Percentiles rank a stretch among this genome's conserved stretches.
phyloP scores from a whole-genome alignment of 2,888 invertebrate species.

The Malacosoma neustria region DNA sequence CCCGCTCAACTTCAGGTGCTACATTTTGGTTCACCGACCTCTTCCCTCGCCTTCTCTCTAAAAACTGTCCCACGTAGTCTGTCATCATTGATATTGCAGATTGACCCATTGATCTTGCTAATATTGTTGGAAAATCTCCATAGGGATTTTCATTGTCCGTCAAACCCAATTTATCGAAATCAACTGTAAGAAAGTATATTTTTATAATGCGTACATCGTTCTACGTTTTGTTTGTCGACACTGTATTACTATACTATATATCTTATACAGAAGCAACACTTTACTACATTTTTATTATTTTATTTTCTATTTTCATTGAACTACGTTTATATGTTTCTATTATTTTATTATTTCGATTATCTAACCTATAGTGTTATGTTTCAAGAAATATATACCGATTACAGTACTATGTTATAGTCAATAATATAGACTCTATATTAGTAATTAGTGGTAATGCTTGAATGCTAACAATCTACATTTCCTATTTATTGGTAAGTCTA shows the following conservation, averaged over 20 bases:
- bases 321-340: no score
- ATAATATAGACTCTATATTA: no score
- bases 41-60: conserved; percentile 77
- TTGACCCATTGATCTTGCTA: conserved; percentile 84
- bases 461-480: not conserved
- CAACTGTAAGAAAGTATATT: conserved; percentile 80
- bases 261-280: no score
- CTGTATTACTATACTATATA: no score
- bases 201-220: no score
- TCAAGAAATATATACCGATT: no score
- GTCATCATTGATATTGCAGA: conserved; percentile 81
- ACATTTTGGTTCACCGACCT: conserved; percentile 37
- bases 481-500: not conserved
- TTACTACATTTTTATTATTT: no score
- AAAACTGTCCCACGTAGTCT: conserved; percentile 82
- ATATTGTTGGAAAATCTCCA: conserved; percentile 84
- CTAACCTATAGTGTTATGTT: no score
- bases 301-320: no score
- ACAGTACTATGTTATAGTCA: no score
- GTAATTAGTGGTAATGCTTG: not conserved
- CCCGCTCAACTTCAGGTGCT: conserved; percentile 45
- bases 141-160: conserved; percentile 93
- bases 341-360: no score
- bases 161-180: conserved; percentile 88
- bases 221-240: no score